These are phyloP conservation scores for Helogale parvula DNA, from an alignment of 2,113 vertebrate genomes.

Conservation along the genomic window DNA sequence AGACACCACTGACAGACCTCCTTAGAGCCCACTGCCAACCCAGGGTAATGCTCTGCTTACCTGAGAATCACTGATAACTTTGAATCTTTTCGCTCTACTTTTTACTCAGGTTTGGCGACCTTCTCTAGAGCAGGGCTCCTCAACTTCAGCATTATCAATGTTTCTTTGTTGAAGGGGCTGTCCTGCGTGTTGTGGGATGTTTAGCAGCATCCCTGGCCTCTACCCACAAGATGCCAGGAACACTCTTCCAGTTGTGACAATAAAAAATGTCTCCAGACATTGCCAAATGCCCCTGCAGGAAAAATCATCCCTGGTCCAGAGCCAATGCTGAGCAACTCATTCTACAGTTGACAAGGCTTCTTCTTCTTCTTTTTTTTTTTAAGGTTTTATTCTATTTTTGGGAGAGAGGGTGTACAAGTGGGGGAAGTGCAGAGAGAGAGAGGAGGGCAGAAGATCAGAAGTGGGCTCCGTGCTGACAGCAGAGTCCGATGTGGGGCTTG, in stretches of 20 bases:
- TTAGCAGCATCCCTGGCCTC: neutral
- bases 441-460: too few relatives aligned
- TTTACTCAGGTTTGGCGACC: neutral
- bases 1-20: neutral
- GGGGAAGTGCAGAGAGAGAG: too few relatives aligned
- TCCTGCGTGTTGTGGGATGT: neutral
- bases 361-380: too few relatives aligned
- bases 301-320: neutral
- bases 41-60: neutral
- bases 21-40: neutral
- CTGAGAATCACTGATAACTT: neutral
- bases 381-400: too few relatives aligned
- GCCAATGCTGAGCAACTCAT: too few relatives aligned
- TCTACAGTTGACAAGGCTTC: neutral
- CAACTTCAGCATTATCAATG: rapidly evolving
- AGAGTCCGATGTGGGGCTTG: too few relatives aligned
- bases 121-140: neutral
- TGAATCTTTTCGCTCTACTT: neutral
- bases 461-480: too few relatives aligned
- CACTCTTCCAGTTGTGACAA: neutral
- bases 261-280: neutral
- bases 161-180: neutral
- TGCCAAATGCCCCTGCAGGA: too few relatives aligned
- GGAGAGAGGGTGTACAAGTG: too few relatives aligned
- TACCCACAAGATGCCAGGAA: neutral